Percentiles rank a stretch among this genome's conserved stretches.
These are phyloP conservation scores for Zaprionus lachaisei DNA, from an alignment of 1,140 invertebrate species.

Conservation along the genomic window DNA sequence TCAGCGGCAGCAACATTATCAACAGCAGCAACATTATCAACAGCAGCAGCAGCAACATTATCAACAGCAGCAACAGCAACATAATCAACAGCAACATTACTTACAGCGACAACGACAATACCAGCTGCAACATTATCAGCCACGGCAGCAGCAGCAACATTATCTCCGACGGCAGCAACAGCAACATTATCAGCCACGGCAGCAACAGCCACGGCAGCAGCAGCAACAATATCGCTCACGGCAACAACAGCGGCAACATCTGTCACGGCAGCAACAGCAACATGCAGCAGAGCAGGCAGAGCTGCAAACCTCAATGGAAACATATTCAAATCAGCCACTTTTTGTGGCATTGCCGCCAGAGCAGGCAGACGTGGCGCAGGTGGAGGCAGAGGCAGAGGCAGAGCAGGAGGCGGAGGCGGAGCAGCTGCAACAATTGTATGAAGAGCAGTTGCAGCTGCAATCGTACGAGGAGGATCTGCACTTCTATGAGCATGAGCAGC, in stretches of 20 bases:
- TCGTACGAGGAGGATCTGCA: constrained; percentile 2
- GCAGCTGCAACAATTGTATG: neutral
- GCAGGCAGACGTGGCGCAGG: neutral
- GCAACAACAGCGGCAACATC: neutral
- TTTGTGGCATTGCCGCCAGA: neutral
- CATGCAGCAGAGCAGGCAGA: neutral
- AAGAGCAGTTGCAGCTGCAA: neutral
- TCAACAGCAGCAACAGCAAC: neutral
- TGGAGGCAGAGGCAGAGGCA: neutral
- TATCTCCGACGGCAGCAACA: neutral
- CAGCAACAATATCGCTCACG: neutral
- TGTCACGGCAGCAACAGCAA: neutral
- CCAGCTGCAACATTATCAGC: neutral
- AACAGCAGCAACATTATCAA: neutral
- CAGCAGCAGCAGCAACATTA: neutral
- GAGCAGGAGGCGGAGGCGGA: neutral
- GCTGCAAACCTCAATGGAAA: neutral
- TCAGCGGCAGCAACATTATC: neutral
- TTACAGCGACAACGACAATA: neutral
- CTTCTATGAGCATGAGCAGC: neutral
- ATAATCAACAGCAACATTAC: neutral
- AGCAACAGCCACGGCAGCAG: neutral
- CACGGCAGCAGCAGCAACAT: neutral
- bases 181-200: neutral
- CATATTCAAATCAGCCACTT: neutral